Evolutionary conservation across 2,888 invertebrate genomes (phyloP), one percentile per base, ranked within the genome.

Genomic region (Bembecia ichneumoniformis): DNA sequence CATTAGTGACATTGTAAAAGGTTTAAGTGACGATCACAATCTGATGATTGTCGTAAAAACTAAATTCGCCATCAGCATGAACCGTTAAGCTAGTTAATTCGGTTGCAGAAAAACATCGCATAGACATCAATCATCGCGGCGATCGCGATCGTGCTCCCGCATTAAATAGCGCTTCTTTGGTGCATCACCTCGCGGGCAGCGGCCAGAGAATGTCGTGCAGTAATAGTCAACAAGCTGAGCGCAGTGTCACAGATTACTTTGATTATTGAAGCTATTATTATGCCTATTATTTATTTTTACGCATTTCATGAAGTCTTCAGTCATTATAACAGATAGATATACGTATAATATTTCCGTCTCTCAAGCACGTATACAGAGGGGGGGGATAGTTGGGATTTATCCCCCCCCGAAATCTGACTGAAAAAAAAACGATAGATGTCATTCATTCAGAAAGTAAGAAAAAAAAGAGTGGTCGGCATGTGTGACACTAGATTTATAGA

Each of bases 131-230:
- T 44, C 44, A 15, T 17, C 15, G 44, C 44, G 44, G 16, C 15
- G 15, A 17, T 44, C 44, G 16, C 16, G 15, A 17, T 44, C 44
- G 44, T 44, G 35, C 15, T 16, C 44, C 35, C 15, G 43, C 48
- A 48, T 51, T 51, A 48, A 51, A 51, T 51, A 51, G 48, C 51
- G 48, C 45, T 51, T 47, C 51, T 48, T 51, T 48, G 48, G 13
- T 15, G 9, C 44, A 15, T 44, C 17, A 10, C 44, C 17, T 44
- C 44, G 16, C 10, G 9, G 7, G 44, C 15, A 14, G 16, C 10
- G 9, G 7, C 15, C 15, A 14, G 11, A 9, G 10, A 10, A 15
- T 14, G 15, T 16, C 44, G 15, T 13, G 16, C 15, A 15, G 17
- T 44, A 44, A 44, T 44, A 3, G 16, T 10, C 11, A 17, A 16